Conservation (phyloP, 2,113 vertebrate genomes). For the Gopherus flavomarginatus region DNA sequence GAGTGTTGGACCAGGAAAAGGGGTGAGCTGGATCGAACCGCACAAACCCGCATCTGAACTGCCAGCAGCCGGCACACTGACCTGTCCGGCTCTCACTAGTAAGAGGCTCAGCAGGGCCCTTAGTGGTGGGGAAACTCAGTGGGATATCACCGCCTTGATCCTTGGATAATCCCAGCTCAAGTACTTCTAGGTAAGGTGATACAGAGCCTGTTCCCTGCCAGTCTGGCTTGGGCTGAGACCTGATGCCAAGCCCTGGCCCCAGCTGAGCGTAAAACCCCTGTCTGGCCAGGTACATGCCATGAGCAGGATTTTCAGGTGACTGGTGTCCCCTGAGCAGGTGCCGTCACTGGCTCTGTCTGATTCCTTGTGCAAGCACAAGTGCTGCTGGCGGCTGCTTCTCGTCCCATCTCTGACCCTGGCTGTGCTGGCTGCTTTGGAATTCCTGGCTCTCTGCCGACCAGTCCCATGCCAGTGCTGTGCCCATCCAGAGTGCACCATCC, state of each 20-base stretch:
- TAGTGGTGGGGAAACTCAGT: background rate
- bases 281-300: no score
- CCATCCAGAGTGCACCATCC: no score
- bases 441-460: no score
- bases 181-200: background rate
- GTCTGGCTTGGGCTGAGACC: background rate
- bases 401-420: background rate
- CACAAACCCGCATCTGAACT: background rate
- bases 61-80: no score
- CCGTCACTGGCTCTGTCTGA: background rate
- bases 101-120: background rate
- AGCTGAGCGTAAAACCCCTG: background rate
- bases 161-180: background rate
- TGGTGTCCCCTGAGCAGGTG: no score
- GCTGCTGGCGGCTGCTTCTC: background rate
- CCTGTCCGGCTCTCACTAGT: background rate
- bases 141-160: background rate
- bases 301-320: background rate
- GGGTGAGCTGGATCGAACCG: accelerated
- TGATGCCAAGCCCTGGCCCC: no score
- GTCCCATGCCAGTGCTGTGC: no score
- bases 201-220: background rate
- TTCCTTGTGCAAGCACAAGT: no score
- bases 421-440: accelerated
- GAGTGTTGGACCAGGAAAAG: background rate